phyloP scores from a whole-genome alignment of 2,113 vertebrate genomes.

The Microtus richardsoni region DNA sequence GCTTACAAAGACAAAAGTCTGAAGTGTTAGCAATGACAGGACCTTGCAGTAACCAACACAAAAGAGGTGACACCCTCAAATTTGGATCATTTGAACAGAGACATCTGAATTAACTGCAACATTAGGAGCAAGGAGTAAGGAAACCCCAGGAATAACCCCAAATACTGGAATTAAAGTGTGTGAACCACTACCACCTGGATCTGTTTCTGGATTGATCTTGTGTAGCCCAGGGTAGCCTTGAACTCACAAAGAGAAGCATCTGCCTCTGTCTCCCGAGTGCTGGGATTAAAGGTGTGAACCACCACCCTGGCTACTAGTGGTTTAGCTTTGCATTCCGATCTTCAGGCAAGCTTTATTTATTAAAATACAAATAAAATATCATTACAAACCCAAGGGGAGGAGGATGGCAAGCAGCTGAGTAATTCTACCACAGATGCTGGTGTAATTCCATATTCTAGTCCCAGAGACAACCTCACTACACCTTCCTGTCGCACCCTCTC shows the following conservation, averaged over 20 bases:
- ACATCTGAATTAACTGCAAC: background rate
- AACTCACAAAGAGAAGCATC: no score
- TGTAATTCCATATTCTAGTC: background rate
- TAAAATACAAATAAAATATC: no score
- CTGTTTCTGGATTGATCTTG: no score
- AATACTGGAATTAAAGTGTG: background rate
- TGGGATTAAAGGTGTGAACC: no score
- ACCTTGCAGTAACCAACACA: constrained; percentile 11
- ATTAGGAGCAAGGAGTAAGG: background rate
- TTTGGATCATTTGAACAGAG: background rate
- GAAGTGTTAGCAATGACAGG: background rate
- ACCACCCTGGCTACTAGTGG: no score
- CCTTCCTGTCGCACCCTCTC: background rate
- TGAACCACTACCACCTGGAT: no score
- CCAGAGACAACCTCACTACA: background rate
- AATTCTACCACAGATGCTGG: background rate
- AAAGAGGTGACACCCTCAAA: constrained; percentile 5
- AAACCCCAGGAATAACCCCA: background rate
- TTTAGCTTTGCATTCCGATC: no score
- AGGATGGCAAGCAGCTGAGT: background rate
- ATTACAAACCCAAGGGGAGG: background rate
- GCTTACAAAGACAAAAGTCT: background rate
- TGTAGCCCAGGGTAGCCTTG: no score
- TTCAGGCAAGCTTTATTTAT: no score
- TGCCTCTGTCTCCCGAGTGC: no score